Conservation (phyloP, 2,113 vertebrate species). For the Bubo bubo region DNA sequence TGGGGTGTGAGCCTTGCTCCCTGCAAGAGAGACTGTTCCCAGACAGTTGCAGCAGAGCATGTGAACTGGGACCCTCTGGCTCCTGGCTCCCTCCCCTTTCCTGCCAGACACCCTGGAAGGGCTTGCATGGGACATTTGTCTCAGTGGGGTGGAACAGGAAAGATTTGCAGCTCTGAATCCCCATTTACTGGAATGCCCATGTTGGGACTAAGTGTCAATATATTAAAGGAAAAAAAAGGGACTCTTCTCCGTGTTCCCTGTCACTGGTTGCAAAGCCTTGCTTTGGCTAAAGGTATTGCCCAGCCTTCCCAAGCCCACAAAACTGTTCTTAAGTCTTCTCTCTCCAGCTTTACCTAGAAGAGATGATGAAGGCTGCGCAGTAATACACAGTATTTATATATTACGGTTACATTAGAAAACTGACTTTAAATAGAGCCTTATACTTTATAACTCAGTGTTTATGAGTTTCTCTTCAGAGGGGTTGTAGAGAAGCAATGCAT, state of each 20-base stretch:
- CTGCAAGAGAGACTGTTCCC: not conserved
- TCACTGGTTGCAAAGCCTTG: not conserved
- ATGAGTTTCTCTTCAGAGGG: not conserved
- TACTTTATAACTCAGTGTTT: not conserved
- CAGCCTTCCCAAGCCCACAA: not conserved
- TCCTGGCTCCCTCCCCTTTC: not conserved
- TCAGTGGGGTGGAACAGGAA: fast-evolving
- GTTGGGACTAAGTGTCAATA: not conserved
- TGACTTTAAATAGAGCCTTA: not conserved
- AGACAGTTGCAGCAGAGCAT: fast-evolving
- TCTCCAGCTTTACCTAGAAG: not conserved
- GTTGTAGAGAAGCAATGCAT: fast-evolving
- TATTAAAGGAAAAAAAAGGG: not conserved
- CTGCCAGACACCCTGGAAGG: not conserved
- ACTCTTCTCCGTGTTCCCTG: not conserved
- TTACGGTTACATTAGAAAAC: not conserved
- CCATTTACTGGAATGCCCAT: fast-evolving
- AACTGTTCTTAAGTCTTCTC: not conserved
- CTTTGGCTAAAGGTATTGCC: not conserved
- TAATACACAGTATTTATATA: not conserved
- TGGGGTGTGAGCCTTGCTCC: not conserved
- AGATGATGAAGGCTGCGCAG: not conserved
- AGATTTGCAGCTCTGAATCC: not conserved
- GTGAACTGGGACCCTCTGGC: not conserved
- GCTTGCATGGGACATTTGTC: fast-evolving